These are phyloP conservation scores for Meandrusa payeni DNA, from an alignment of 2,888 invertebrate genomes.

Conservation along the genomic window DNA sequence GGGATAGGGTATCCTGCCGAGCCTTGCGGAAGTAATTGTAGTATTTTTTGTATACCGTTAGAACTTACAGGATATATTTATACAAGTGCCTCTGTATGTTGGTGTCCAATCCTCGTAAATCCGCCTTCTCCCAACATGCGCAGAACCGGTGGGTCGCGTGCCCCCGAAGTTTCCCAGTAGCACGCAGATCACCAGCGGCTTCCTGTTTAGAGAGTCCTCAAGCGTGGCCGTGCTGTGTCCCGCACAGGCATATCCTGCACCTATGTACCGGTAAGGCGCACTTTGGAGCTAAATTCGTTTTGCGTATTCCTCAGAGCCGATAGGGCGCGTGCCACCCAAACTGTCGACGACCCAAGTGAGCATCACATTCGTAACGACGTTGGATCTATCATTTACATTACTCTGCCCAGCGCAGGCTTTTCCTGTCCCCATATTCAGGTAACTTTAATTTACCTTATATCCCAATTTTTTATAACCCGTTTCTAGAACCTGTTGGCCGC, in stretches of 20 bases:
- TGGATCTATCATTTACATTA: constrained; percentile 75
- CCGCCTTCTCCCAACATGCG: constrained; percentile 79
- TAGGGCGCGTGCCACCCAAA: constrained; percentile 69
- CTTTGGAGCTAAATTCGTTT: constrained; percentile 30
- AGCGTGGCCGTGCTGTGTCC: constrained; percentile 84
- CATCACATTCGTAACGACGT: constrained; percentile 81
- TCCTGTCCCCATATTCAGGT: constrained; percentile 75
- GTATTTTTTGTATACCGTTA: constrained; percentile 25
- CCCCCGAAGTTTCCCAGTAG: constrained; percentile 82
- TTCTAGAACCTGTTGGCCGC: constrained; percentile 48
- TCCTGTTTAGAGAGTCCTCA: constrained; percentile 75
- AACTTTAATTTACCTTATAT: constrained; percentile 41
- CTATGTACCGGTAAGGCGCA: constrained; percentile 84
- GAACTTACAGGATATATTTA: constrained; percentile 35
- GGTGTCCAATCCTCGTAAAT: constrained; percentile 52
- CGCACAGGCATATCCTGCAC: constrained; percentile 86
- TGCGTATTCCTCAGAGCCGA: constrained; percentile 59
- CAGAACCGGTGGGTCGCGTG: constrained; percentile 85
- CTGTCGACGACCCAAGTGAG: constrained; percentile 68
- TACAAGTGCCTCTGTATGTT: constrained; percentile 27
- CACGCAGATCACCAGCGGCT: constrained; percentile 82
- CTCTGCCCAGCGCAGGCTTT: constrained; percentile 87
- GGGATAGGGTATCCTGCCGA: constrained; percentile 97
- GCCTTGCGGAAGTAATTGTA: constrained; percentile 53
- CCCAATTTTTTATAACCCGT: constrained; percentile 26